Evolutionary conservation across 2,888 invertebrate species (phyloP).

Genomic region (Chymomyza amoena): DNA sequence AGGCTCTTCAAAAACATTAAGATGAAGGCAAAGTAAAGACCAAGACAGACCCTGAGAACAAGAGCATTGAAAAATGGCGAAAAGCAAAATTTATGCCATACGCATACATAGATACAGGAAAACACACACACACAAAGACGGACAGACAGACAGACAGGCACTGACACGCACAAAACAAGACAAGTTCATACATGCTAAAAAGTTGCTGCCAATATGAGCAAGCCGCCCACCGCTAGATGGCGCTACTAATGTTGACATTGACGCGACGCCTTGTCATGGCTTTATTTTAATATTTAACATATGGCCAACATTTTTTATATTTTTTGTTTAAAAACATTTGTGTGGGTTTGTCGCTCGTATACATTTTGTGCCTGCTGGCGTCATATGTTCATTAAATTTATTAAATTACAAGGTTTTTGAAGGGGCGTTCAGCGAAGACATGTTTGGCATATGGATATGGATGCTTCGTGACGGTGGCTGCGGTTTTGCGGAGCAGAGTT

Average conservation of each 20-base stretch:
- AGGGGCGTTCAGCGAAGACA: constrained; percentile 23
- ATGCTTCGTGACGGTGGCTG: not conserved
- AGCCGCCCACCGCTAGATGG: constrained; percentile 3
- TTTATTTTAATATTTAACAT: not conserved
- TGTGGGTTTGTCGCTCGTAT: not conserved
- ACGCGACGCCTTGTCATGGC: constrained; percentile 17
- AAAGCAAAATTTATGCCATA: not conserved
- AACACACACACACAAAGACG: not conserved
- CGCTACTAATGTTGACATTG: constrained; percentile 18
- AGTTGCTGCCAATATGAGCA: not conserved
- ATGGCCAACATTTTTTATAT: not conserved
- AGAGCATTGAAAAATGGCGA: constrained; percentile 34
- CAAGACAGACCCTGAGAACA: constrained; percentile 7
- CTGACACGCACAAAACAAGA: not conserved
- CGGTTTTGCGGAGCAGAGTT: constrained; percentile 15
- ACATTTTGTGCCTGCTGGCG: constrained; percentile 18
- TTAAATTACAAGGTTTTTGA: constrained; percentile 53
- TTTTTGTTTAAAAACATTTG: not conserved
- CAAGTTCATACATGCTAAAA: not conserved
- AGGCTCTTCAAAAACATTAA: constrained; percentile 5
- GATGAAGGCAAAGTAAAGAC: constrained; percentile 18
- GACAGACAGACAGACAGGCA: not conserved
- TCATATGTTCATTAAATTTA: constrained; percentile 75
- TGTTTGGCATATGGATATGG: not conserved
- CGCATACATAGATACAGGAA: not conserved